These are phyloP conservation scores for Drosophila suzukii DNA, from an alignment of 1,140 invertebrate species.

Conservation along the genomic window DNA sequence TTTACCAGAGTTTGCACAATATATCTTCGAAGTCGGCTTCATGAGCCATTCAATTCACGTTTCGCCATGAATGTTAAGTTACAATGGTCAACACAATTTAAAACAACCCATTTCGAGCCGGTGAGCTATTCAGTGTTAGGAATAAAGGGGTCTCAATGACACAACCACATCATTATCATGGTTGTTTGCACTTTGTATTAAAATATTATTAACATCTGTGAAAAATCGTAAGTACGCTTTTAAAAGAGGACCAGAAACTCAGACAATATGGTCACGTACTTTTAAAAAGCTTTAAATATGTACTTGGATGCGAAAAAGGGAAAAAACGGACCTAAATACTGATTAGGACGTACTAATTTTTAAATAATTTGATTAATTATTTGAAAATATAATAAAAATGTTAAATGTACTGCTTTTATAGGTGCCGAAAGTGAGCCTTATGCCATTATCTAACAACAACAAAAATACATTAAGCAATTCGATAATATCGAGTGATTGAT, in stretches of 20 bases:
- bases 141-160: conserved; percentile 34
- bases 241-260: conserved; percentile 16
- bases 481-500: conserved; percentile 19
- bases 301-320: too few species aligned
- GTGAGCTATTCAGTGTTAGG: conserved; percentile 31
- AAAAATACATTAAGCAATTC: background rate
- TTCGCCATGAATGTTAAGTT: conserved; percentile 37
- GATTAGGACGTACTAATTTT: background rate
- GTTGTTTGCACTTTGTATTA: conserved; percentile 21
- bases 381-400: background rate
- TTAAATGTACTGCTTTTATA: background rate
- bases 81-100: conserved; percentile 41
- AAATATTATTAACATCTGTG: conserved; percentile 12
- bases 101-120: conserved; percentile 25
- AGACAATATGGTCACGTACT: conserved; percentile 20
- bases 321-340: background rate
- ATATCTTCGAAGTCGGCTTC: conserved; percentile 25
- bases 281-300: conserved; percentile 4
- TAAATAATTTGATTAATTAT: background rate
- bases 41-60: conserved; percentile 32
- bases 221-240: conserved; percentile 21
- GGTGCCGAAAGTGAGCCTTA: background rate
- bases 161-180: conserved; percentile 27
- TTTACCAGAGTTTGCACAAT: conserved; percentile 10
- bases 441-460: conserved; percentile 4